A percentile compares a stretch with the other conserved stretches of the same genome.
Conservation (phyloP, 1,140 invertebrate genomes). For the Nasonia longicornis region DNA sequence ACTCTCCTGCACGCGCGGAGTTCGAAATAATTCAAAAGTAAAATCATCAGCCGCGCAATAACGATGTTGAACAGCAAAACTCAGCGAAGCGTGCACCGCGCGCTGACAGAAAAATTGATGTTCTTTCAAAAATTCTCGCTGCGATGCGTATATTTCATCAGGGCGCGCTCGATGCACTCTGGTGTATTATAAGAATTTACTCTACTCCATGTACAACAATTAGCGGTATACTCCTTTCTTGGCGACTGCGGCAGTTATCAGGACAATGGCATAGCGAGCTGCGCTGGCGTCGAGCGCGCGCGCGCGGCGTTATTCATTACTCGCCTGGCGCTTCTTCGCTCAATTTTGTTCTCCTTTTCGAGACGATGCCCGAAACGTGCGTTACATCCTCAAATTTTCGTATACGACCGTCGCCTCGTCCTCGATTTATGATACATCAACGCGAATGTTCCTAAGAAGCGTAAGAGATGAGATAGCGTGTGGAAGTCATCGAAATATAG, state of each 20-base stretch:
- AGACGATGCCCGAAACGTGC: background rate
- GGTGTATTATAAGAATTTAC: background rate
- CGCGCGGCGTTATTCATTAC: constrained; percentile 29
- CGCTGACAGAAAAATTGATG: background rate
- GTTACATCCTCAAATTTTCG: too few relatives aligned
- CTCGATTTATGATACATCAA: too few relatives aligned
- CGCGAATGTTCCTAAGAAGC: background rate
- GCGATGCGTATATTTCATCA: background rate
- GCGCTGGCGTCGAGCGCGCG: background rate
- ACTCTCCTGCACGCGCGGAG: too few relatives aligned
- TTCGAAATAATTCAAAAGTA: background rate
- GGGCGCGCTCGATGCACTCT: background rate
- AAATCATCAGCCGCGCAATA: background rate
- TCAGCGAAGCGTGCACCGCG: background rate
- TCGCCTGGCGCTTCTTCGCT: background rate
- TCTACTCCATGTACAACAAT: constrained; percentile 36
- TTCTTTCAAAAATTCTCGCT: background rate
- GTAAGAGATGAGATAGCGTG: too few relatives aligned
- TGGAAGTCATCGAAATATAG: background rate
- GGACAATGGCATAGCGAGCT: constrained; percentile 16
- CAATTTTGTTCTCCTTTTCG: background rate
- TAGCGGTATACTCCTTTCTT: constrained; percentile 32
- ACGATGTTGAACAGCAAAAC: background rate
- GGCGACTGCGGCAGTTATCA: constrained; percentile 13
- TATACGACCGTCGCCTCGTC: too few relatives aligned